Evolutionary conservation across 92 coral and sea anemone species (phyloP), one percentile per base, ranked within the genome.

Genomic region (Parazoanthus swiftii): DNA sequence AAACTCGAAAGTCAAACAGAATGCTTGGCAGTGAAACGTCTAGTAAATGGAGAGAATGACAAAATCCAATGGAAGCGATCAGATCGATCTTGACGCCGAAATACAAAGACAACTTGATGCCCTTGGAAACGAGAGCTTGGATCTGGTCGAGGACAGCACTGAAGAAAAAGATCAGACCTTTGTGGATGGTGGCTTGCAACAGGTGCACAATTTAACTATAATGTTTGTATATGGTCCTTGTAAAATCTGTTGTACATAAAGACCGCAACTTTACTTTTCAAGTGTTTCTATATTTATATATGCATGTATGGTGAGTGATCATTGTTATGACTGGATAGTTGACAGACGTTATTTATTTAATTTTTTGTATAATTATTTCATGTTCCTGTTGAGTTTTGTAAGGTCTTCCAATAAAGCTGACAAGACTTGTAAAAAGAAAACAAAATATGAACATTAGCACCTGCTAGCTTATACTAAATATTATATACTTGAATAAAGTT

Each of bases 91-190:
- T 23, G 99, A 95, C 81, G 98, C 95, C n/a, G 98, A 95, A 84
- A 97, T 97, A 86, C 95, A 92, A 93, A 91, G 96, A n/a, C 96
- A 97, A 73, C 89, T 95, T 9, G 99, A 93, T 70, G 98, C 94
- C 20, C 92, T 96, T 72, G 91, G 88, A 65, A 92, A 94, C 86
- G 96, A 86, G 81, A 82, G 83, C 81, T 85, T 91, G 88, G 93
- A 48, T 8, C 11, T 91, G 29, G 56, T 88, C 23, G 93, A 93
- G 59, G 94, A 95, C 75, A 44, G 90, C 51, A 94, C 90, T 50
- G 86, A 89, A 36, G 89, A 88, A 14, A 85, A 33, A 16, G 82
- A 35, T 70, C 78, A 71, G 18, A 71, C 13, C 16, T 48, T 71
- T 38, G 68, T n/a, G 63, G 87, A 84, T 25, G 39, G 6, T 51